These are phyloP conservation scores for Tragopan temminckii DNA, from an alignment of 2,797 vertebrate species.

Conservation along the genomic window DNA sequence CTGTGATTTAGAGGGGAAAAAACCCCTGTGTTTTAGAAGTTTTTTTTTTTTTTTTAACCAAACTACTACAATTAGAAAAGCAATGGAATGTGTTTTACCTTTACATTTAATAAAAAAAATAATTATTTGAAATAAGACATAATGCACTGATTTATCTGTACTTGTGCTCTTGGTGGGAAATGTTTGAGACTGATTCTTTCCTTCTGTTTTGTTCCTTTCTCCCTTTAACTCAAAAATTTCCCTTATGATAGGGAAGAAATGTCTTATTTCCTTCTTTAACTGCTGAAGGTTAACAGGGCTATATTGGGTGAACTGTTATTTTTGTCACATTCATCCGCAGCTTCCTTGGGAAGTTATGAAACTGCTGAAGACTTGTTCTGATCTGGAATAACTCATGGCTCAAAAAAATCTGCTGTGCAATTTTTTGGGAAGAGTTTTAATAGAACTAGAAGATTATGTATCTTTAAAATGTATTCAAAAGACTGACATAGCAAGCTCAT, in stretches of 20 bases:
- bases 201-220: neutral
- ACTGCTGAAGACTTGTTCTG: neutral
- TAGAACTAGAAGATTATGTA: neutral
- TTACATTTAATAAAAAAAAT: neutral
- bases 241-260: neutral
- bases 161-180: neutral
- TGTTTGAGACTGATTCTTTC: neutral
- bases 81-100: neutral
- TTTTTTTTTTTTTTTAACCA: neutral
- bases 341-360: neutral
- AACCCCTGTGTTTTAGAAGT: neutral
- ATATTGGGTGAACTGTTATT: neutral
- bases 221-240: neutral
- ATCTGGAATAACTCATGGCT: neutral
- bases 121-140: neutral
- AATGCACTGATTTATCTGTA: neutral
- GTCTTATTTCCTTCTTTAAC: neutral
- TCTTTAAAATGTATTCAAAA: neutral
- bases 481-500: neutral
- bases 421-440: neutral
- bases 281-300: neutral
- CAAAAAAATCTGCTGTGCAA: neutral
- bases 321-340: neutral
- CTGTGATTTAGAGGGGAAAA: neutral
- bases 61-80: neutral